Conservation (phyloP, 2,113 vertebrate genomes). For the Eolophus roseicapilla region DNA sequence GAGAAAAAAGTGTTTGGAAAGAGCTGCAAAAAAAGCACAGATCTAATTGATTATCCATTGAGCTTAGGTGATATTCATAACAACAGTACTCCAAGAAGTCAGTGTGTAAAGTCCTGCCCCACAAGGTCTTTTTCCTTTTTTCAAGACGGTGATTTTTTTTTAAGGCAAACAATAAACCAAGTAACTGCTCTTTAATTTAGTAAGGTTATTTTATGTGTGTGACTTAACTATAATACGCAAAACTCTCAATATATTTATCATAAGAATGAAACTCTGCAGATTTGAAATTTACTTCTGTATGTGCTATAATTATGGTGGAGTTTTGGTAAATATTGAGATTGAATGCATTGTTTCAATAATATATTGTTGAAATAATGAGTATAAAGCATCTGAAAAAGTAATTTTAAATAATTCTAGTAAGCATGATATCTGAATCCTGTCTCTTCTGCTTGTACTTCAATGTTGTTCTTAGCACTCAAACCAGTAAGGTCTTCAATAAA, state of each 20-base stretch:
- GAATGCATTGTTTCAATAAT: not conserved
- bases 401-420: not conserved
- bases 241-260: not conserved
- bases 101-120: constrained; percentile 41
- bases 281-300: not conserved
- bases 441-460: not conserved
- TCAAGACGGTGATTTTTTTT: constrained; percentile 50
- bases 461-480: not conserved
- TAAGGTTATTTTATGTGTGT: not conserved
- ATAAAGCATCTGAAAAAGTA: not conserved
- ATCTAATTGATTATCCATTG: constrained; percentile 67
- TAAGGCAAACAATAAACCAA: constrained; percentile 21
- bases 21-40: constrained; percentile 78
- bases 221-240: not conserved
- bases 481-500: not conserved
- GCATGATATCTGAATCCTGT: not conserved
- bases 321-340: not conserved
- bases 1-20: constrained; percentile 84
- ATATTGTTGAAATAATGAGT: not conserved
- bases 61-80: constrained; percentile 53
- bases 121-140: not conserved
- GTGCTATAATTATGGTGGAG: not conserved
- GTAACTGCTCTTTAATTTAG: constrained; percentile 23
- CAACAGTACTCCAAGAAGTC: constrained; percentile 30
- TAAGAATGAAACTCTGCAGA: not conserved